phyloP scores from a whole-genome alignment of 2,113 vertebrate species.

The Phalacrocorax aristotelis region DNA sequence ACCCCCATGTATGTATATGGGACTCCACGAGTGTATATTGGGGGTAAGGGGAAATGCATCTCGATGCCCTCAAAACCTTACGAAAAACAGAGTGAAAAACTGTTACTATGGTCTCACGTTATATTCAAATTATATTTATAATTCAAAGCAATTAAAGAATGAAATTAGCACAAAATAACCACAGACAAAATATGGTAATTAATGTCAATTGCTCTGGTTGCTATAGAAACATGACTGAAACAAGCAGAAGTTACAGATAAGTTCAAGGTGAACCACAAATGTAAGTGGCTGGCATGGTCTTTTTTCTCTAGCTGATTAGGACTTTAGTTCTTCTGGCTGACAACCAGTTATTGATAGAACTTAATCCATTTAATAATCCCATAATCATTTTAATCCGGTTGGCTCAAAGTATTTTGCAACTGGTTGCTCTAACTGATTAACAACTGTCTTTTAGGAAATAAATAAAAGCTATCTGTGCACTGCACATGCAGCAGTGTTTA shows the following conservation, averaged over 20 bases:
- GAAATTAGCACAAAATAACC: slow-evolving; percentile 57
- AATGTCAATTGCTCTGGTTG: slow-evolving; percentile 72
- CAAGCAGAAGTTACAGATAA: slow-evolving; percentile 55
- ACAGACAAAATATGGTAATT: slow-evolving; percentile 58
- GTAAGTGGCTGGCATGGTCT: background rate
- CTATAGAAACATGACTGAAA: slow-evolving; percentile 59
- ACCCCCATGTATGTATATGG: background rate
- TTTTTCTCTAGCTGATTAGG: slow-evolving; percentile 51
- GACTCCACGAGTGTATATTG: rapidly evolving
- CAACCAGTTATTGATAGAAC: slow-evolving; percentile 54
- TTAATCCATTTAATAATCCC: slow-evolving; percentile 70
- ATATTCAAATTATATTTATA: background rate
- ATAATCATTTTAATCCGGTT: slow-evolving; percentile 61
- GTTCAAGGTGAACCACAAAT: slow-evolving; percentile 67
- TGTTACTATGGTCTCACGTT: background rate
- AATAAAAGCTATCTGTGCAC: slow-evolving; percentile 28
- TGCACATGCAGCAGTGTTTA: background rate
- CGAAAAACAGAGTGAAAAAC: background rate
- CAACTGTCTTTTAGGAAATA: slow-evolving; percentile 37
- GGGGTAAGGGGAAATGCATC: background rate
- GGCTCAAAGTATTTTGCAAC: slow-evolving; percentile 42
- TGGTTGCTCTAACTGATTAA: slow-evolving; percentile 48
- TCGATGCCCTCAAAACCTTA: background rate
- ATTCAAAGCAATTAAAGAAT: slow-evolving; percentile 57
- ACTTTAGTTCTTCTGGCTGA: slow-evolving; percentile 37